A percentile compares a stretch with the other conserved stretches of the same genome.
These are phyloP conservation scores for Onthophagus sagittarius DNA, from an alignment of 2,888 invertebrate genomes.

Conservation along the genomic window DNA sequence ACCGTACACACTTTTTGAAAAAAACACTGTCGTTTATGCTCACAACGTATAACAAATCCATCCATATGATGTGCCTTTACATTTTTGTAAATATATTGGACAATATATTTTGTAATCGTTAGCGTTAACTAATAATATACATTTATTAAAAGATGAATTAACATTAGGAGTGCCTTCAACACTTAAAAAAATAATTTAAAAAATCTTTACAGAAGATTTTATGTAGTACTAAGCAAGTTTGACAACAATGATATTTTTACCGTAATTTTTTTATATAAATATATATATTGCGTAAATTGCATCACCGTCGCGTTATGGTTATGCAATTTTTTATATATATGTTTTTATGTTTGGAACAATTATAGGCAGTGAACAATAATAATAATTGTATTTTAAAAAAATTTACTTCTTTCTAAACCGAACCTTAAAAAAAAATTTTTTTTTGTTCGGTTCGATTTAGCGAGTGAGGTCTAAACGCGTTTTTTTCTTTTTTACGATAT, in stretches of 20 bases:
- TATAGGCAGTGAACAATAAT: conserved; percentile 8
- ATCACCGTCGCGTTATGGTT: not conserved
- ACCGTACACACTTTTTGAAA: not conserved
- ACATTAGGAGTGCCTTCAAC: conserved; percentile 21
- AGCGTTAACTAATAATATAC: conserved; percentile 30
- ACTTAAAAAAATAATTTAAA: conserved; percentile 16
- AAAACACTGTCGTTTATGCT: conserved; percentile 38
- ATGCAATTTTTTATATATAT: not conserved
- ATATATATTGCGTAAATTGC: not conserved
- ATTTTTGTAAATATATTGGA: conserved; percentile 40
- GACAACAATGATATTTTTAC: not conserved
- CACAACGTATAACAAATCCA: conserved; percentile 46
- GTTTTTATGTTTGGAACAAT: not conserved
- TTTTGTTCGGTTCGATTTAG: not conserved
- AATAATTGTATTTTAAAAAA: not conserved
- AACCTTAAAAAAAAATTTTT: not conserved
- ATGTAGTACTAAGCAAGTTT: not conserved
- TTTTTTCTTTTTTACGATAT: not conserved
- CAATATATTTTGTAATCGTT: conserved; percentile 36
- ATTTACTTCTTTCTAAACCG: not conserved
- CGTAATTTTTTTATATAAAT: not conserved
- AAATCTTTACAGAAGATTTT: not conserved
- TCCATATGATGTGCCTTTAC: conserved; percentile 49
- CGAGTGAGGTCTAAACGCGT: not conserved
- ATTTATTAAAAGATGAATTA: conserved; percentile 12